Evolutionary conservation across 2,797 vertebrate genomes (phyloP), one percentile per base, ranked within the genome.

Genomic region (Gastrophryne carolinensis): DNA sequence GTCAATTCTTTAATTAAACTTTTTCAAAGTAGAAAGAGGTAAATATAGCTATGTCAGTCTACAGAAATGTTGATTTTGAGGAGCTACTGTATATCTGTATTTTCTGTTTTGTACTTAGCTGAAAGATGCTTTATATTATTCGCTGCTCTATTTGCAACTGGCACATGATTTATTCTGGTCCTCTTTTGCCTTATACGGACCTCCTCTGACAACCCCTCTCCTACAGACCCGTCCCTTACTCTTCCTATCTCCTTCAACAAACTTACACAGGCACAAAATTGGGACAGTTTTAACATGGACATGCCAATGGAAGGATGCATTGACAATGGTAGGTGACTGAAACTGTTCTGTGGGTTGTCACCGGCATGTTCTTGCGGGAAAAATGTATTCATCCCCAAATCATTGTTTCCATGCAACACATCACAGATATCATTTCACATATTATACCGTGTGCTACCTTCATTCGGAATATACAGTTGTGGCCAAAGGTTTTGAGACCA

Each of bases 201-300:
- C 83, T 87, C 83, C 82, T 91, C 83, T 82, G 58, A 89, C 82
- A 79, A 85, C 79, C 80, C 73, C 57, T 84, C 57, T 84, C 67
- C 87, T 88, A 83, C 89, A 95, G 94, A 93, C 89, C 91, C 92
- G 75, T 89, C 92, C 89, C 94, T 95, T 89, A 92, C 90, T 88
- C 93, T 94, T 86, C 92, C 93, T 87, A 81, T 93, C 89, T 95
- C 87, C 93, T 91, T 93, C 90, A 91, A 88, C 89, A 91, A 91
- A 88, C 91, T 93, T 91, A 92, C 93, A 86, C 95, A 97, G 95
- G 94, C 93, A 90, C 90, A 90, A 85, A 91, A 90, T 91, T 88
- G 89, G 87, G 89, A 86, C 92, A 95, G 72, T 91, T 92, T 91
- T 90, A 92, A 87, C 76, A 87, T 89, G 89, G 87, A 87, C 94